These are phyloP conservation scores for Xestia rhomboidea DNA, from an alignment of 2,888 invertebrate species.

Conservation along the genomic window DNA sequence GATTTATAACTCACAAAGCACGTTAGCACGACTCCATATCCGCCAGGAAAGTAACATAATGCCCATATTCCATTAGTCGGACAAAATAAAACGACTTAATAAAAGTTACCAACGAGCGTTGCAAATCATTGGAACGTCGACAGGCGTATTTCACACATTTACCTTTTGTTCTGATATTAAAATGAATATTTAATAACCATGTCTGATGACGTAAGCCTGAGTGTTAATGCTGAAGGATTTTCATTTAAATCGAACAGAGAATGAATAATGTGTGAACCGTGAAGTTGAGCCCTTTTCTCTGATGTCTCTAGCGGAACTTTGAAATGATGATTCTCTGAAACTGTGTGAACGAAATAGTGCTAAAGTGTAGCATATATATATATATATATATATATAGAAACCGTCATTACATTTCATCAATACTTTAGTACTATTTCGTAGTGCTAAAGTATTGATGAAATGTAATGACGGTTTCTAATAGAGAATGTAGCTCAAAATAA, in stretches of 20 bases:
- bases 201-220: constrained; percentile 76
- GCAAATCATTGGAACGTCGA: constrained; percentile 80
- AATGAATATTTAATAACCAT: constrained; percentile 86
- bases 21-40: constrained; percentile 41
- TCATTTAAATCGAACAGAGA: constrained; percentile 58
- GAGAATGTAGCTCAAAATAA: constrained; percentile 14
- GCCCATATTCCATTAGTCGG: constrained; percentile 74
- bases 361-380: too few species aligned
- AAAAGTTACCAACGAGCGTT: constrained; percentile 75
- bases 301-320: constrained; percentile 41
- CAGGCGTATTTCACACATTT: constrained; percentile 78
- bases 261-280: constrained; percentile 54
- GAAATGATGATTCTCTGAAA: constrained; percentile 28
- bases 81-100: constrained; percentile 77
- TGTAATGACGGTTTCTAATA: background rate
- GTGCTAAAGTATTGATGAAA: constrained; percentile 1
- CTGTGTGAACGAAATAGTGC: constrained; percentile 13
- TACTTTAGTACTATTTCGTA: too few species aligned
- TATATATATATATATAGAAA: too few species aligned
- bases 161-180: constrained; percentile 79
- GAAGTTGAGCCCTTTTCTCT: constrained; percentile 42
- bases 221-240: constrained; percentile 71
- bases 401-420: too few species aligned
- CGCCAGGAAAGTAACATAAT: constrained; percentile 58
- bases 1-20: constrained; percentile 39